phyloP scores from a whole-genome alignment of 2,113 vertebrate genomes.

The Nicator chloris region DNA sequence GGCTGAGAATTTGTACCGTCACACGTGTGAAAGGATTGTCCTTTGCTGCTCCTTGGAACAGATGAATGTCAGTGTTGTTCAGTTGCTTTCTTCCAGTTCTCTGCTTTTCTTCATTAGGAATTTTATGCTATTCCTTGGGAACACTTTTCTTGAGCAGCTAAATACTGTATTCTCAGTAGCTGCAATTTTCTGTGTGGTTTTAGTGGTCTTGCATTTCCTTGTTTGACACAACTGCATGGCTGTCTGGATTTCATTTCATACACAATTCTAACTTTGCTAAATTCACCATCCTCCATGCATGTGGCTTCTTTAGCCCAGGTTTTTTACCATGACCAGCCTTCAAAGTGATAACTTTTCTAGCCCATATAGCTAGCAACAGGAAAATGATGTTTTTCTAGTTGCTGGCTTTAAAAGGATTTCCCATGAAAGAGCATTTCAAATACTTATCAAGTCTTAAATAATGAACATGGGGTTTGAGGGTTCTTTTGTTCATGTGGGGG shows the following conservation, averaged over 20 bases:
- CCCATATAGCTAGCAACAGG: neutral
- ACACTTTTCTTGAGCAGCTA: neutral
- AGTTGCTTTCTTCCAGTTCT: neutral
- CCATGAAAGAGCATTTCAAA: neutral
- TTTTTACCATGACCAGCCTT: neutral
- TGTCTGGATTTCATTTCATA: neutral
- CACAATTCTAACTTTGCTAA: neutral
- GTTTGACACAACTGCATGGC: neutral
- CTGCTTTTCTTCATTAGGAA: neutral
- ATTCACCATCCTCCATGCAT: neutral
- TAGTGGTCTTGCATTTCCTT: neutral
- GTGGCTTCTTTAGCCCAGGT: neutral
- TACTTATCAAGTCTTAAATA: neutral
- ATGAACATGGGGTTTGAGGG: neutral
- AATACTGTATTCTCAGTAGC: neutral
- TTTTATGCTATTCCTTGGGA: neutral
- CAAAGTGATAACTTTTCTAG: neutral
- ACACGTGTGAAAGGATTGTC: rapidly evolving
- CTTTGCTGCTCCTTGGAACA: neutral
- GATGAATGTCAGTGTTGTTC: neutral
- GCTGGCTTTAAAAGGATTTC: neutral
- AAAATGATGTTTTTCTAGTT: neutral
- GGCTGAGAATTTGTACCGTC: neutral
- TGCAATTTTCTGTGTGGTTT: neutral
- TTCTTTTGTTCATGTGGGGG: neutral